Percentiles rank a stretch among this genome's conserved stretches.
These are phyloP conservation scores for Leucophenga maculata DNA, from an alignment of 2,888 invertebrate genomes.

Conservation along the genomic window DNA sequence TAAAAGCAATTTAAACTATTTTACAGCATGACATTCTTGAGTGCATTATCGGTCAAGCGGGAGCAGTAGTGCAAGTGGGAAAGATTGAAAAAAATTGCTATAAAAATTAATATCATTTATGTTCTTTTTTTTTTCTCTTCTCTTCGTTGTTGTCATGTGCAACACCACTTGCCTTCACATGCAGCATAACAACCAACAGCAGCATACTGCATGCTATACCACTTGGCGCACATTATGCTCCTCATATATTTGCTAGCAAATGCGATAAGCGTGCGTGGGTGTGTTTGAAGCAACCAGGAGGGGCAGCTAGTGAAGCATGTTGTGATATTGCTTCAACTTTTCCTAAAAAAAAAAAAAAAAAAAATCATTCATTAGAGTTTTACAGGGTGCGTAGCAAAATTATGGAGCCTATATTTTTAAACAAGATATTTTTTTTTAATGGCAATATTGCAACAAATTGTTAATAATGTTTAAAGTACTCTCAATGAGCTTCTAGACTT, in stretches of 20 bases:
- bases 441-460: no score
- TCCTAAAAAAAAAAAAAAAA: neutral
- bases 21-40: conserved; percentile 5
- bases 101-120: no score
- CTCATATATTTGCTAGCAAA: neutral
- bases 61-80: neutral
- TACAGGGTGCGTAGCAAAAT: no score
- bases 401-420: no score
- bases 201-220: neutral
- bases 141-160: neutral
- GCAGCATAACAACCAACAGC: neutral
- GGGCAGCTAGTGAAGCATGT: conserved; percentile 14
- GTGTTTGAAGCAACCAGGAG: neutral
- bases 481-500: no score
- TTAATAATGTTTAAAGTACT: no score
- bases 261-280: neutral
- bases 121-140: neutral
- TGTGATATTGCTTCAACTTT: neutral
- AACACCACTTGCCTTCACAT: neutral
- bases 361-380: conserved; percentile 38
- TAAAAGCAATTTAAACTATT: conserved; percentile 9
- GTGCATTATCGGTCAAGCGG: neutral
- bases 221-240: conserved; percentile 8
- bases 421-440: no score
- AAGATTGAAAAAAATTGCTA: no score